These are phyloP conservation scores for Galago senegalensis DNA, from an alignment of 2,797 vertebrate species.

Conservation along the genomic window DNA sequence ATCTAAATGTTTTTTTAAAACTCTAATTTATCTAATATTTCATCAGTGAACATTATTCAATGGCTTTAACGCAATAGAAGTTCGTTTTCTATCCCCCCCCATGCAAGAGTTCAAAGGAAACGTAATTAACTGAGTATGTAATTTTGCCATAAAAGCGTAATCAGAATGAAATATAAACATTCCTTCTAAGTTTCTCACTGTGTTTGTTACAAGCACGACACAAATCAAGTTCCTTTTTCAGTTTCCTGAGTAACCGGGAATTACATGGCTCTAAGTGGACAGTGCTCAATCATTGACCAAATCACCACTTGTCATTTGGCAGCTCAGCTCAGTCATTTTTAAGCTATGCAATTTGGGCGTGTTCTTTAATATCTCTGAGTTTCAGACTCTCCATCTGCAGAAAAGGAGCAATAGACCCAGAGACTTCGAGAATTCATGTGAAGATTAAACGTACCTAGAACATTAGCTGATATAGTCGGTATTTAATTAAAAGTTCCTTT, in stretches of 20 bases:
- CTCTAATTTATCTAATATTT: background rate
- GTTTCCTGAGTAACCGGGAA: background rate
- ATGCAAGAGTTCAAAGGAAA: background rate
- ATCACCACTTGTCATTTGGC: background rate
- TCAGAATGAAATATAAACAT: background rate
- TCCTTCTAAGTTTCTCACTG: slow-evolving; percentile 10
- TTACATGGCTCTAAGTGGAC: background rate
- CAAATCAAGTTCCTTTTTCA: background rate
- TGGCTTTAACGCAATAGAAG: background rate
- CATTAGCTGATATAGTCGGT: background rate
- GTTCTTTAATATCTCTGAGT: background rate
- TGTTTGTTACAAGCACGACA: background rate
- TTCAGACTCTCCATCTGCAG: background rate
- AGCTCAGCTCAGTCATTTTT: background rate
- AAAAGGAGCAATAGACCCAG: background rate
- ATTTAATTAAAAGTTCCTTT: background rate
- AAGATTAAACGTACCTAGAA: slow-evolving; percentile 9
- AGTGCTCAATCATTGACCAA: background rate
- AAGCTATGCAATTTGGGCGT: background rate
- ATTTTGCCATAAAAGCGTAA: slow-evolving; percentile 7
- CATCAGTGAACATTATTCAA: background rate
- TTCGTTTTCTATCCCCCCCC: background rate
- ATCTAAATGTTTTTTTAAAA: background rate
- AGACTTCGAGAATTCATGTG: background rate
- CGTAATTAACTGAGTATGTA: background rate